Evolutionary conservation across 2,113 vertebrate species (phyloP), one percentile per base, ranked within the genome.

Genomic region (Aptenodytes forsteri): DNA sequence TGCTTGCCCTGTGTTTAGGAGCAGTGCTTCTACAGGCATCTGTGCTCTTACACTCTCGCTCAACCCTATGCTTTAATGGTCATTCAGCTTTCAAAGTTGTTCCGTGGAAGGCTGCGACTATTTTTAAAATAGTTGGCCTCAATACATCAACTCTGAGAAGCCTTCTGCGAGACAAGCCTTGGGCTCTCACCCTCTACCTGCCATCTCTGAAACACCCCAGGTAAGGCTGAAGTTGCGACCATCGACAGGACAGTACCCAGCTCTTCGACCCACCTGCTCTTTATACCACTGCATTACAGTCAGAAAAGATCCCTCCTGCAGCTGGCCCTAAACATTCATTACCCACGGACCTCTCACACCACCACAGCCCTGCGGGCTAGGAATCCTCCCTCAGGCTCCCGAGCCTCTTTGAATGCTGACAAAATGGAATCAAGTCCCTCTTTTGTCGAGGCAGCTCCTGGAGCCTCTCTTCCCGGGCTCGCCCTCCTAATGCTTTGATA

Each of bases 181-280:
- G 38, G 25, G 32, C 36, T 69, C 71, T 50, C 78, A 17, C 29
- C n/a, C 7, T 44, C 18, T 16, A 11, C n/a, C 54, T 12, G 16
- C 13, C 12, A 3, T 8, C 38, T 47, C 61, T 5, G 12, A 42
- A 59, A 21, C 13, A 21, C 22, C 19, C 12, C 8, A 1, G 21
- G 13, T 21, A 64, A 42, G 42, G 62, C 62, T 40, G 26, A 36
- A 36, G 40, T 38, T 58, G 44, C 5, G 36, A 29, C 25, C n/a
- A 9, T 26, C 11, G 5, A 23, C 26, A 17, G 42, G 20, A 36
- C 1, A 4, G 17, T 1, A 0, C 18, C 40, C 12, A 6, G 38
- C 40, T 34, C 15, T 73, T 42, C 7, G 7, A 20, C 25, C 71
- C 34, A 65, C 27, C 27, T 56, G 13, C 26, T 50, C 50, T n/a